Evolutionary conservation across 2,797 vertebrate species (phyloP).

Genomic region (Syndactyla subalaris): DNA sequence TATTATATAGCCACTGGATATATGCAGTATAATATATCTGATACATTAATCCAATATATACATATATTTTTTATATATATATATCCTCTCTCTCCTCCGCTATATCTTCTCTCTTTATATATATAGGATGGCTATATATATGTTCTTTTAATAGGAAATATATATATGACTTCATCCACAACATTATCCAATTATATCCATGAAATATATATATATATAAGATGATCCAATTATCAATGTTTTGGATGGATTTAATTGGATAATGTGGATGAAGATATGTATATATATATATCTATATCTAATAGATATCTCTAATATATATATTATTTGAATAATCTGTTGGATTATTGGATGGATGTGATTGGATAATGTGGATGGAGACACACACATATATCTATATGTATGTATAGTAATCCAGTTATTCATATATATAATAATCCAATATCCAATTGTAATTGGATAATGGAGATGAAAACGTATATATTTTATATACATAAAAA

Average conservation of each 20-base stretch:
- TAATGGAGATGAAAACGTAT: background rate
- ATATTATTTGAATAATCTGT: background rate
- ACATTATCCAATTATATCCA: background rate
- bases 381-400: no score
- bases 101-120: background rate
- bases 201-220: background rate
- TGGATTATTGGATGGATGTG: background rate
- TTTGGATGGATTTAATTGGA: background rate
- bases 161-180: background rate
- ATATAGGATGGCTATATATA: background rate
- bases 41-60: background rate
- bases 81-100: no score
- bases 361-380: background rate
- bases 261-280: background rate
- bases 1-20: background rate
- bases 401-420: background rate
- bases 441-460: background rate
- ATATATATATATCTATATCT: no score
- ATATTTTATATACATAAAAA: background rate
- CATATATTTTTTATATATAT: accelerated
- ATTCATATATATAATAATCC: background rate
- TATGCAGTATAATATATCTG: background rate
- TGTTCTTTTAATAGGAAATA: background rate
- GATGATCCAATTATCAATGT: background rate
- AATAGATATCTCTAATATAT: background rate